A percentile compares a stretch with the other conserved stretches of the same genome.
These are phyloP conservation scores for Julus scandinavius DNA, from an alignment of 2,888 invertebrate species.

Conservation along the genomic window DNA sequence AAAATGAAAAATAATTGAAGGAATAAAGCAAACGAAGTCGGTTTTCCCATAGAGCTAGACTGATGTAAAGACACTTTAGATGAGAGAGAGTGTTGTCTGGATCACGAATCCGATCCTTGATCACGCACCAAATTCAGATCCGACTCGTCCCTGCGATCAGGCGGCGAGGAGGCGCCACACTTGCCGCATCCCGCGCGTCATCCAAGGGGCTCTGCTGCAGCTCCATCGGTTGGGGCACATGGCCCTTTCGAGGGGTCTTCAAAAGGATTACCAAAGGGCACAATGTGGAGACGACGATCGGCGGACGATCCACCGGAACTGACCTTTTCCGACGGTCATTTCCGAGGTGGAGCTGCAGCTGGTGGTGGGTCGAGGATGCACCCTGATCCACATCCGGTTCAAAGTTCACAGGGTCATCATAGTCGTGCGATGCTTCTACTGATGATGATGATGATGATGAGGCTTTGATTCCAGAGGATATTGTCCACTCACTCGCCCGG, in stretches of 20 bases:
- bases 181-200: background rate
- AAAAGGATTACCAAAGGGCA: background rate
- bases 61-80: background rate
- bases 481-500: background rate
- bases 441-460: too few relatives aligned
- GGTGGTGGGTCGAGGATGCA: background rate
- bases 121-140: background rate
- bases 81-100: background rate
- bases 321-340: background rate
- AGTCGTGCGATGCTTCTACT: background rate
- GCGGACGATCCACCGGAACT: background rate
- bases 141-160: background rate
- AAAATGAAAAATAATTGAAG: slow-evolving; percentile 25
- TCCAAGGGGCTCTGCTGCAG: background rate
- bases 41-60: slow-evolving; percentile 8
- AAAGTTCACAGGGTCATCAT: background rate
- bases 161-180: background rate
- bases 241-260: too few relatives aligned
- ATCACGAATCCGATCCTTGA: background rate
- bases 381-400: background rate
- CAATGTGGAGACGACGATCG: background rate
- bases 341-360: background rate
- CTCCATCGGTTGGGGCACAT: background rate
- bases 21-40: slow-evolving; percentile 17
- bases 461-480: too few relatives aligned